These are phyloP conservation scores for Callyntrura guangdongensis DNA, from an alignment of 2,888 invertebrate genomes.

Conservation along the genomic window DNA sequence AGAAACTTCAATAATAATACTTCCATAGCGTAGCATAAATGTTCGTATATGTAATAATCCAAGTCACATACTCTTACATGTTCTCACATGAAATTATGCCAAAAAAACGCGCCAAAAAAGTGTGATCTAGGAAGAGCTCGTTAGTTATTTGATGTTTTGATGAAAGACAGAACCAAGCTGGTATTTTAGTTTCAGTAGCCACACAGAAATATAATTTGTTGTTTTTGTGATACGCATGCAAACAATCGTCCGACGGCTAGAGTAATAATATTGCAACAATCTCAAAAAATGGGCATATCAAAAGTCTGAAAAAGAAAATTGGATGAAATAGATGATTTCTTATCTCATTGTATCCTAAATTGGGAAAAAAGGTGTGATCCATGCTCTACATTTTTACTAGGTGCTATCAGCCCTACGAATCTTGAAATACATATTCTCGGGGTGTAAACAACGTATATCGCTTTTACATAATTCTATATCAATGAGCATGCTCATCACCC, in stretches of 20 bases:
- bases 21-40: no score
- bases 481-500: slow-evolving; percentile 22
- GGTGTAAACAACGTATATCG: slow-evolving; percentile 24
- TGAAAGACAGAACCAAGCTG: not conserved
- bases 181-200: slow-evolving; percentile 29
- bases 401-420: slow-evolving; percentile 53
- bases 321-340: slow-evolving; percentile 66
- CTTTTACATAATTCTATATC: slow-evolving; percentile 38
- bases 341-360: slow-evolving; percentile 62
- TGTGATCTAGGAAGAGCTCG: not conserved
- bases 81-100: not conserved
- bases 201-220: not conserved
- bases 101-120: not conserved
- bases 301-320: slow-evolving; percentile 63
- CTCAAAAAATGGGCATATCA: slow-evolving; percentile 39
- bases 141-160: slow-evolving; percentile 1
- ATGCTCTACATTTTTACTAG: slow-evolving; percentile 69
- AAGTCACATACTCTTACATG: slow-evolving; percentile 3
- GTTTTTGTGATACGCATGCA: not conserved
- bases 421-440: slow-evolving; percentile 59
- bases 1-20: no score
- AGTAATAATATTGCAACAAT: slow-evolving; percentile 26
- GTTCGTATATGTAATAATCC: no score
- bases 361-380: slow-evolving; percentile 74
- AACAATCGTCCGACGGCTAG: not conserved